Evolutionary conservation across 2,113 vertebrate genomes (phyloP).

Genomic region (Colossoma macropomum): DNA sequence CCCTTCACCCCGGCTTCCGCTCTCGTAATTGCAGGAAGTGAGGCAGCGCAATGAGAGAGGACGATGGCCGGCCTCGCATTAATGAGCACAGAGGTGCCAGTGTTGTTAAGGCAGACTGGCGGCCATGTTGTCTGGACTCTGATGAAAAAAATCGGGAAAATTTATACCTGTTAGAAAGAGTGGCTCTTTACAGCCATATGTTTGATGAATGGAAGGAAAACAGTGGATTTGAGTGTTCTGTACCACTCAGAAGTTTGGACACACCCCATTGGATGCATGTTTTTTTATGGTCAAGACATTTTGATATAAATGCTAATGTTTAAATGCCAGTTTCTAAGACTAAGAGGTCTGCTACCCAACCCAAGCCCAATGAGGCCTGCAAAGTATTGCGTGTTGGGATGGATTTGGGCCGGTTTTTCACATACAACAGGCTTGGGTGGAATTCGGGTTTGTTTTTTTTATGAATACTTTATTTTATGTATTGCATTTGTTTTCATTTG

Average conservation of each 20-base stretch:
- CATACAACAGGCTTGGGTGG: no score
- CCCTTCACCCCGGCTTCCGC: slow-evolving; percentile 55
- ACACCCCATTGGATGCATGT: background rate
- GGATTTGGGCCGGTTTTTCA: no score
- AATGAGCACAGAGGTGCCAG: slow-evolving; percentile 55
- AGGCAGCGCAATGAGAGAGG: slow-evolving; percentile 43
- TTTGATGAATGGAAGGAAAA: slow-evolving; percentile 24
- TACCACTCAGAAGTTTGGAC: background rate
- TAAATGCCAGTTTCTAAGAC: no score
- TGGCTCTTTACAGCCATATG: slow-evolving; percentile 10
- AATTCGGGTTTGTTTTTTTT: no score
- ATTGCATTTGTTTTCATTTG: no score
- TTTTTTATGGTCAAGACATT: background rate
- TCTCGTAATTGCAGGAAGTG: slow-evolving; percentile 57
- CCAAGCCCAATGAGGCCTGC: no score
- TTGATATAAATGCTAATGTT: no score
- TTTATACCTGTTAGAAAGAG: slow-evolving; percentile 15
- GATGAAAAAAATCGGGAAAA: slow-evolving; percentile 4
- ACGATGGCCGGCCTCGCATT: slow-evolving; percentile 35
- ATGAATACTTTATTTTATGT: no score
- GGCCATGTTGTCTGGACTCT: slow-evolving; percentile 27
- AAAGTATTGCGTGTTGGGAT: no score
- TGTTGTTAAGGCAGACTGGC: slow-evolving; percentile 33
- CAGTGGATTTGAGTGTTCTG: background rate
- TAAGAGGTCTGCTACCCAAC: no score